Base-by-base conservation (phyloP, 2,888 invertebrate species). In the Meliscaeva auricollis region DNA sequence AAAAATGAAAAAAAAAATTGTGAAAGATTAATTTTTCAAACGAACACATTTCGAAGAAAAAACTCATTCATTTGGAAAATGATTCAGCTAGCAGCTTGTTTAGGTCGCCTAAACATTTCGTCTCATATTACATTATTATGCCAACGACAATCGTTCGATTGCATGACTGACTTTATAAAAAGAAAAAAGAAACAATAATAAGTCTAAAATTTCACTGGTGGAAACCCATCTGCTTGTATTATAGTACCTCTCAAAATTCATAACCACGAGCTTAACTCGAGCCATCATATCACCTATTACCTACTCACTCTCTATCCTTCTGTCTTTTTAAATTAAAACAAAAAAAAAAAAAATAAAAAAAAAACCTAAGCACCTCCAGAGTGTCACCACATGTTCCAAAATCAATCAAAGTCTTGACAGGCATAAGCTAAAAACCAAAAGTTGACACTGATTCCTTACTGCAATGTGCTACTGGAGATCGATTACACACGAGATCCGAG, bases 381-480 rank as follows among this genome's bases (percentile, higher is more conserved):
- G 68, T 85, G 81, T 73, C 81, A 81, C 81, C 81, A 85, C 81
- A 85, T 81, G 81, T 70, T 85, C 69, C 32, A 73, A 81, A 64
- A 85, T 81, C 81, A 81, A 81, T 85, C 85, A 85, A 68, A 66
- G 22, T 69, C 81, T 62, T 73, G 76, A 73, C 76, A 73, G 73
- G 62, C 81, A 58, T 81, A 77, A 73, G 84, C 80, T 76, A 68
- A 84, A 58, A 84, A 58, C 84, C 84, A 70, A 76, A 68, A 84
- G 80, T 80, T 84, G 84, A 84, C 81, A 81, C 85, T 81, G 85
- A 81, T 85, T 77, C 81, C 80, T 48, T 62, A 26, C 38, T 69
- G 81, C 85, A 85, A 85, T 85, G 81, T 85, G 85, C 81, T 85
- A 81, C 81, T 81, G 81, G 17, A 62, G 85, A 85, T 85, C 85